Conservation (phyloP, 2,888 invertebrate genomes). For the Agonopterix alstromeriana region DNA sequence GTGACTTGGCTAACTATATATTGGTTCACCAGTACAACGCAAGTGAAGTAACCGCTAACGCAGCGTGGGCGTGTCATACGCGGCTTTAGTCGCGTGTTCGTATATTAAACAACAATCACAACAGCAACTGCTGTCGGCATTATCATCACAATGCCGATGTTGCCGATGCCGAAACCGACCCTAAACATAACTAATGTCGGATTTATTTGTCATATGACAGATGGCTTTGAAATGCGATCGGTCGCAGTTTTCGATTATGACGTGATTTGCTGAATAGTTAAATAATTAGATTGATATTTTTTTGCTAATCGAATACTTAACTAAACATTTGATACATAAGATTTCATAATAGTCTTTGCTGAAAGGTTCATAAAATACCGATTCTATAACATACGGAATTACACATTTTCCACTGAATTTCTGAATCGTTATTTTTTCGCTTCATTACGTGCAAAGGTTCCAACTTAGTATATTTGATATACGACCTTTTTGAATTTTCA, state of each 20-base stretch:
- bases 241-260: constrained; percentile 6
- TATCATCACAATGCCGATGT: constrained; percentile 27
- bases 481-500: constrained; percentile 1
- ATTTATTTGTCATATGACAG: constrained; percentile 22
- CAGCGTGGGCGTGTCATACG: constrained; percentile 31
- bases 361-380: too few relatives aligned
- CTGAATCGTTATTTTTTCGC: too few relatives aligned
- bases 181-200: constrained; percentile 14
- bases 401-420: too few relatives aligned
- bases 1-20: too few relatives aligned
- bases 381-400: too few relatives aligned
- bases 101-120: constrained; percentile 21
- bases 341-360: too few relatives aligned
- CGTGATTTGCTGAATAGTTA: constrained; percentile 1
- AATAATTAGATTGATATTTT: not conserved
- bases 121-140: constrained; percentile 24
- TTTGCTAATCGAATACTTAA: too few relatives aligned
- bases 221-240: constrained; percentile 14
- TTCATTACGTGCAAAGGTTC: too few relatives aligned
- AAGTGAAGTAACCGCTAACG: constrained; percentile 5
- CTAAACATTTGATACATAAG: too few relatives aligned
- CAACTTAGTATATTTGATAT: too few relatives aligned
- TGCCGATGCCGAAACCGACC: not conserved
- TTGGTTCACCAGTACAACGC: not conserved
- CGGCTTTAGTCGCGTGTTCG: constrained; percentile 15